These are phyloP conservation scores for Timema cristinae DNA, from an alignment of 2,888 invertebrate species.

Conservation along the genomic window DNA sequence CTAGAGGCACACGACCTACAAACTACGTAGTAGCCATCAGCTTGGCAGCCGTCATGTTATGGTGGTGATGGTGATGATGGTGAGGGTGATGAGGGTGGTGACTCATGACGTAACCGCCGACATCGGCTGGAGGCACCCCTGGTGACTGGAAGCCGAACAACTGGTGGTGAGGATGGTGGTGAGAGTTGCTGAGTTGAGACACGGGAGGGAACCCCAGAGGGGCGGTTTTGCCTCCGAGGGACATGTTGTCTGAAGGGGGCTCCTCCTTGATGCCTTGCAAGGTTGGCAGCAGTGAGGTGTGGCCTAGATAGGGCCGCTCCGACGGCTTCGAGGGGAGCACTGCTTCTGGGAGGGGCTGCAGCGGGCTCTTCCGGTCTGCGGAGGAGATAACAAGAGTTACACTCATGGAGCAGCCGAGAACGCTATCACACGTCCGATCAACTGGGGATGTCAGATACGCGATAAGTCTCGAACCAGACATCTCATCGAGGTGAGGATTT, in stretches of 20 bases:
- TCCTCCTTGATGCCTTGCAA: conserved; percentile 30
- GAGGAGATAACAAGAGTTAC: not conserved
- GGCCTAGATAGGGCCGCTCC: conserved; percentile 52
- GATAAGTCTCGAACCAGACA: too few relatives aligned
- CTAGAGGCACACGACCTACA: too few relatives aligned
- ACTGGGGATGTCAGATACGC: too few relatives aligned
- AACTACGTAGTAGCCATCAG: conserved; percentile 75
- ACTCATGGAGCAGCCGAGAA: too few relatives aligned
- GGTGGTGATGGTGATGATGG: conserved; percentile 64
- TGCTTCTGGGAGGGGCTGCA: conserved; percentile 35
- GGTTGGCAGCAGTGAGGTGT: conserved; percentile 53
- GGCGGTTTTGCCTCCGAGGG: conserved; percentile 6
- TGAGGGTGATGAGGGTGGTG: conserved; percentile 26
- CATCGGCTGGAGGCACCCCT: conserved; percentile 21
- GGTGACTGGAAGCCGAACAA: conserved; percentile 22
- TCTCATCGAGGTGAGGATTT: too few relatives aligned
- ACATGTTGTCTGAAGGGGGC: conserved; percentile 22
- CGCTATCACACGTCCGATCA: too few relatives aligned
- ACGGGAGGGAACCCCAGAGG: conserved; percentile 2
- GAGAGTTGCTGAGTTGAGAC: conserved; percentile 21
- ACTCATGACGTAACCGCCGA: conserved; percentile 25
- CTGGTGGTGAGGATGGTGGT: conserved; percentile 24
- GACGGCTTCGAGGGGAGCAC: conserved; percentile 34
- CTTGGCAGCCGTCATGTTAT: conserved; percentile 80
- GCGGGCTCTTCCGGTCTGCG: conserved; percentile 21